A percentile compares a stretch with the other conserved stretches of the same genome.
Conservation (phyloP, 2,888 invertebrate species). For the Archips xylosteana region DNA sequence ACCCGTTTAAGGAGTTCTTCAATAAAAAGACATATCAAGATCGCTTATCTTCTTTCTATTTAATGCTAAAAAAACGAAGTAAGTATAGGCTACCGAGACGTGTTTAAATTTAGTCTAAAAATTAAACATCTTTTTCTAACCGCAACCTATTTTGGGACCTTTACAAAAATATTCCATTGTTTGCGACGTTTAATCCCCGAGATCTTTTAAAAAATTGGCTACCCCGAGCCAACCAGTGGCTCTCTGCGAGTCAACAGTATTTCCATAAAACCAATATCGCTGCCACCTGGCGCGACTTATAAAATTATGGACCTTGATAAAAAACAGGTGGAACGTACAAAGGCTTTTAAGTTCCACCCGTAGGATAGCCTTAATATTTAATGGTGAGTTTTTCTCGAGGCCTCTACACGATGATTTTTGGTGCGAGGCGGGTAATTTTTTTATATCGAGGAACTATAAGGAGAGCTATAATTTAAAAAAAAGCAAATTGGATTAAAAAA, state of each 20-base stretch:
- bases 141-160: neutral
- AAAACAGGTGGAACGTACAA: slow-evolving; percentile 22
- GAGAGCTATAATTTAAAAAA: too few relatives aligned
- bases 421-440: too few relatives aligned
- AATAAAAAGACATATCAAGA: too few relatives aligned
- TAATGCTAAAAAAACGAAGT: too few relatives aligned
- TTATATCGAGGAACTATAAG: too few relatives aligned
- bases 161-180: neutral
- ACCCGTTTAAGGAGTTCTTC: too few relatives aligned
- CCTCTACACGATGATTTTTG: neutral
- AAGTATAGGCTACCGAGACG: too few relatives aligned
- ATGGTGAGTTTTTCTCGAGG: neutral
- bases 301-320: slow-evolving; percentile 50
- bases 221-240: neutral
- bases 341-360: neutral
- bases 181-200: neutral
- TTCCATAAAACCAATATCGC: slow-evolving; percentile 82
- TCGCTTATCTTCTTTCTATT: too few relatives aligned
- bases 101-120: too few relatives aligned
- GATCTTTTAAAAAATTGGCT: slow-evolving; percentile 2
- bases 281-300: slow-evolving; percentile 57
- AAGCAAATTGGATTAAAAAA: too few relatives aligned
- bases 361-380: slow-evolving; percentile 12
- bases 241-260: slow-evolving; percentile 63
- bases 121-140: too few relatives aligned